Percentiles rank a stretch among this genome's conserved stretches.
Conservation (phyloP, 2,888 invertebrate genomes). For the Thecophora atra region DNA sequence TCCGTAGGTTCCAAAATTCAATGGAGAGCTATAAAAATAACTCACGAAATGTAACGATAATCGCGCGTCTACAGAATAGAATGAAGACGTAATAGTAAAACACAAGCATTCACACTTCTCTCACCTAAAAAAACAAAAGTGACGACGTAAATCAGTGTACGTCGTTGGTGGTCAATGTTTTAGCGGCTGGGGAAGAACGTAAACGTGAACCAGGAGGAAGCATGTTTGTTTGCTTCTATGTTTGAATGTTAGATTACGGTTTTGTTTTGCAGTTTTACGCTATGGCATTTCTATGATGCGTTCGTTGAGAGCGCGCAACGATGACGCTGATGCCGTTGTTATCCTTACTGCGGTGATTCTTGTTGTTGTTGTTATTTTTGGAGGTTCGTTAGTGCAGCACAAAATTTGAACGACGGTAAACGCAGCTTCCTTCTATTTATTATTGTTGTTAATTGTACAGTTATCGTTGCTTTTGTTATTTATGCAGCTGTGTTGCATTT, state of each 20-base stretch:
- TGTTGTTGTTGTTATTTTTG: no score
- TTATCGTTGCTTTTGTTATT: background rate
- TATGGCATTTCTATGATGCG: conserved; percentile 23
- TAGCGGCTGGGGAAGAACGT: background rate
- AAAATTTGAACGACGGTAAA: background rate
- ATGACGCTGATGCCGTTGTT: background rate
- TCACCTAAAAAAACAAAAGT: conserved; percentile 17
- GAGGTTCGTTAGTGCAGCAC: background rate
- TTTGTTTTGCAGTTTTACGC: background rate
- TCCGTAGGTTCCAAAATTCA: no score
- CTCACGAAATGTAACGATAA: no score
- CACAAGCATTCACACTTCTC: no score
- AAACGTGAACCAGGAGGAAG: background rate
- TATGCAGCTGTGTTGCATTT: background rate
- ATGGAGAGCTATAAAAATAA: no score
- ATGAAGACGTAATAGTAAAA: no score
- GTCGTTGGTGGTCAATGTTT: background rate
- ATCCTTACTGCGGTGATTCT: background rate
- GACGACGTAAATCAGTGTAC: conserved; percentile 28
- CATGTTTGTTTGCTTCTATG: conserved; percentile 9
- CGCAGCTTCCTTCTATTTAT: background rate
- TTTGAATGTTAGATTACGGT: background rate
- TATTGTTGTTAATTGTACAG: background rate
- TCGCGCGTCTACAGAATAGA: no score
- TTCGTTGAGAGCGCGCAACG: no score